Evolutionary conservation across 2,888 invertebrate genomes (phyloP), one percentile per base, ranked within the genome.

Genomic region (Microplitis deprimator): DNA sequence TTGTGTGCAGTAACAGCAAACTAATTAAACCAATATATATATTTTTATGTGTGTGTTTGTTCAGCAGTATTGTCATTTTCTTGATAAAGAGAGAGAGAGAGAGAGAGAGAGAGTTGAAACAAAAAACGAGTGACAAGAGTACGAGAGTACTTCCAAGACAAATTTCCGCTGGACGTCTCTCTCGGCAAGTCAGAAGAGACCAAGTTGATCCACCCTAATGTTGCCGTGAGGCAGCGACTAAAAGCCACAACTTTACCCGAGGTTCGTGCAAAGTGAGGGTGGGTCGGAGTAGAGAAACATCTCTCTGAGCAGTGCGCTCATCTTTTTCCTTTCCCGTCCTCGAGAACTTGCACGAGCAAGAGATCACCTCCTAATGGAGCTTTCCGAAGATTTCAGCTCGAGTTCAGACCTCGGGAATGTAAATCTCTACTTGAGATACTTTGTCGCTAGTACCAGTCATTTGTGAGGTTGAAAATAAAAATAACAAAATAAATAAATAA

Each of bases 351-450:
- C 59, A 68, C 77, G 78, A 79, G 79, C 79, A 78, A 78, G 76
- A 72, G 78, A 80, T 82, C 81, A 79, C 77, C 77, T 40, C 41
- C 64, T 74, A 73, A 77, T 76, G 73, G 77, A 76, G 75, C 76
- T 77, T 80, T 76, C 70, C 69, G 67, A 78, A 75, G 78, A 80
- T 79, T 79, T 79, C 71, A 75, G 73, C 17, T 62, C 67, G 41
- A 68, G 50, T 39, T 20, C 16, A 17, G 60, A 67, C 50, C 17
- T 72, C 68, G 41, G 39, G 61, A 67, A 67, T 62, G 61, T 73
- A 72, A 76, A 73, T 61, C 50, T 67, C 29, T 16, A 39, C 38
- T 20, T 41, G 41, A 16, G 39, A n/a, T 10, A 20, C 13, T 5
- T 29, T 29, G 29, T 29, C 29, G 29, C 29, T 29, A 29, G 29